Conservation (phyloP, 2,888 invertebrate species). For the Amblyjoppa fuscipennis region DNA sequence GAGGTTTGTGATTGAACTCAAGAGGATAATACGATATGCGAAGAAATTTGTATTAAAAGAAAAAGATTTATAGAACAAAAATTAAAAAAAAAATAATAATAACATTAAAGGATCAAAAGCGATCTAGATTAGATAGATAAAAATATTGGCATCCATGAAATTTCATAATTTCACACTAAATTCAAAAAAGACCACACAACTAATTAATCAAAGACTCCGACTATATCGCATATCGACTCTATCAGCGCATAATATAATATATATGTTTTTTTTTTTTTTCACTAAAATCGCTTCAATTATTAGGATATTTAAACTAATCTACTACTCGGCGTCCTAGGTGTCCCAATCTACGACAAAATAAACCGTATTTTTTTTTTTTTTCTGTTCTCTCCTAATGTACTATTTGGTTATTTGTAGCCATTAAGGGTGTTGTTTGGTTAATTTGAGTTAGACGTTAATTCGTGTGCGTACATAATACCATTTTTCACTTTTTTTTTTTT, state of each 20-base stretch:
- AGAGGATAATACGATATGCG: constrained; percentile 53
- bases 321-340: constrained; percentile 66
- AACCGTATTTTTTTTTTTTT: constrained; percentile 68
- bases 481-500: constrained; percentile 67
- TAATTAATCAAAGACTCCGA: constrained; percentile 78
- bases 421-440: constrained; percentile 82
- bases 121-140: constrained; percentile 70
- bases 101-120: constrained; percentile 71
- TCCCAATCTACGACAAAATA: constrained; percentile 83
- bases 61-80: constrained; percentile 36
- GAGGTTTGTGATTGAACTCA: constrained; percentile 59
- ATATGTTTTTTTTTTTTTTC: constrained; percentile 17
- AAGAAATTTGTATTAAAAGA: constrained; percentile 38
- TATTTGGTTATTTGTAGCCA: constrained; percentile 59
- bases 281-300: constrained; percentile 63
- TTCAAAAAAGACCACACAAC: constrained; percentile 84
- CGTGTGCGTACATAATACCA: constrained; percentile 59
- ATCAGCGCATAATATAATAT: constrained; percentile 79
- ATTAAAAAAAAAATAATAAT: constrained; percentile 68
- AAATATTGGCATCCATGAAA: constrained; percentile 84
- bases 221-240: constrained; percentile 80
- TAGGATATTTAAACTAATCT: constrained; percentile 68
- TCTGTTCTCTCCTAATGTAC: constrained; percentile 59
- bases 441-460: constrained; percentile 80
- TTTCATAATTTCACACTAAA: constrained; percentile 85